phyloP scores from a whole-genome alignment of 2,888 invertebrate genomes.

The Tromatobia lineatoria region DNA sequence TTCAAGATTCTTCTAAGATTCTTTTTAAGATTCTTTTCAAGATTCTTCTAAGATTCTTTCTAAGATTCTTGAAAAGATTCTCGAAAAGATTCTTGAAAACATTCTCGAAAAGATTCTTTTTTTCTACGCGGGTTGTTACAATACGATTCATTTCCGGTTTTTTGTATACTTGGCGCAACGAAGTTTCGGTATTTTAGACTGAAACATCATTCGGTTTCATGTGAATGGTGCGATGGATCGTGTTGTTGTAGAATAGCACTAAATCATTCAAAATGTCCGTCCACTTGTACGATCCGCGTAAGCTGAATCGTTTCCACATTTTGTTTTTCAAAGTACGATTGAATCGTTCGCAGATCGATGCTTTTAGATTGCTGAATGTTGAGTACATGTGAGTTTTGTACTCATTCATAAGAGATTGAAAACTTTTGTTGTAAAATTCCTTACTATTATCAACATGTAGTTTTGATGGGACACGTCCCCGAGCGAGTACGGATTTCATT shows the following conservation, averaged over 20 bases:
- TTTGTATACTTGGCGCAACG: too few species aligned
- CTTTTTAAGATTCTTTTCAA: too few species aligned
- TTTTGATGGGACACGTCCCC: slow-evolving; percentile 41
- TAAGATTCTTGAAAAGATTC: too few species aligned
- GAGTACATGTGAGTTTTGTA: slow-evolving; percentile 49
- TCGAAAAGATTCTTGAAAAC: too few species aligned
- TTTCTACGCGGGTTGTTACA: too few species aligned
- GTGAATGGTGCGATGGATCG: slow-evolving; percentile 79
- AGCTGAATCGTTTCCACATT: slow-evolving; percentile 57
- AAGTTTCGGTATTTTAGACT: too few species aligned
- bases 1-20: too few species aligned
- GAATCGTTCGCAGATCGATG: slow-evolving; percentile 75
- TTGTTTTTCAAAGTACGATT: slow-evolving; percentile 67
- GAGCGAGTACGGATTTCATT: too few species aligned
- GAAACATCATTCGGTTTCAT: too few species aligned
- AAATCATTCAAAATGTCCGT: slow-evolving; percentile 52
- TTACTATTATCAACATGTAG: slow-evolving; percentile 64
- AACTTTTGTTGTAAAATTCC: slow-evolving; percentile 66
- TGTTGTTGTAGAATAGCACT: slow-evolving; percentile 75
- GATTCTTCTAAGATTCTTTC: too few species aligned
- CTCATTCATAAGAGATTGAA: slow-evolving; percentile 40
- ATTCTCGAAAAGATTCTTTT: too few species aligned
- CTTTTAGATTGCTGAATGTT: slow-evolving; percentile 71
- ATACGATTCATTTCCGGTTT: too few species aligned
- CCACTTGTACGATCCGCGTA: slow-evolving; percentile 63